Evolutionary conservation across 2,888 invertebrate genomes (phyloP).

Genomic region (Limnephilus lunatus): DNA sequence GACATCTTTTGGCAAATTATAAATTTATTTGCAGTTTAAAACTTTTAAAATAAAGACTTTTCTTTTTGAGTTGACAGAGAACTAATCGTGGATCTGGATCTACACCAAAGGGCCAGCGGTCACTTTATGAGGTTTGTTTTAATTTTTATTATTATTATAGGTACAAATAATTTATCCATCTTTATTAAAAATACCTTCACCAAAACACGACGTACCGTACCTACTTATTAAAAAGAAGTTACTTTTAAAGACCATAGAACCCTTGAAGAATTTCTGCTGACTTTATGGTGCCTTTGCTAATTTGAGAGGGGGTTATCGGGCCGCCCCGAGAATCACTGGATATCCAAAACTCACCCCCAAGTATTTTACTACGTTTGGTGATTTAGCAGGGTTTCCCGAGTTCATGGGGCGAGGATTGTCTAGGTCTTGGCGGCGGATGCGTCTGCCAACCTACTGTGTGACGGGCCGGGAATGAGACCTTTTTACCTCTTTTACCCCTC

Average conservation of each 20-base stretch:
- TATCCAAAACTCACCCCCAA: too few relatives aligned
- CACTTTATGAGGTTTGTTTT: conserved; percentile 83
- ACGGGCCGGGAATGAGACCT: too few relatives aligned
- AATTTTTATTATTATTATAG: neutral
- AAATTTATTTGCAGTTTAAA: neutral
- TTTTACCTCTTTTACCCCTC: too few relatives aligned
- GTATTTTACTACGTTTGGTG: too few relatives aligned
- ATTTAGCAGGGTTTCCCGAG: too few relatives aligned
- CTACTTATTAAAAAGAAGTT: neutral
- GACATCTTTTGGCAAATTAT: neutral
- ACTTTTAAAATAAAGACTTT: neutral
- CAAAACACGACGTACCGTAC: neutral
- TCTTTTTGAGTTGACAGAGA: conserved; percentile 35
- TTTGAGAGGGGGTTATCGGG: too few relatives aligned
- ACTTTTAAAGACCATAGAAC: neutral
- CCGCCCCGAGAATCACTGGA: too few relatives aligned
- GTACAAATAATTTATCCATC: neutral
- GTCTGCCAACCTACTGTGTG: too few relatives aligned
- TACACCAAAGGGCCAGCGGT: conserved; percentile 86
- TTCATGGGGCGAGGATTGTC: too few relatives aligned
- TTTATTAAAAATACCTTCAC: neutral
- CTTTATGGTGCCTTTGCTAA: neutral
- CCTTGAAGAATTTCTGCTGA: neutral
- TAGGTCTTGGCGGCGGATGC: too few relatives aligned
- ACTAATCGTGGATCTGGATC: conserved; percentile 83